Evolutionary conservation across 2,113 vertebrate species (phyloP).

Genomic region (Aramus guarauna): DNA sequence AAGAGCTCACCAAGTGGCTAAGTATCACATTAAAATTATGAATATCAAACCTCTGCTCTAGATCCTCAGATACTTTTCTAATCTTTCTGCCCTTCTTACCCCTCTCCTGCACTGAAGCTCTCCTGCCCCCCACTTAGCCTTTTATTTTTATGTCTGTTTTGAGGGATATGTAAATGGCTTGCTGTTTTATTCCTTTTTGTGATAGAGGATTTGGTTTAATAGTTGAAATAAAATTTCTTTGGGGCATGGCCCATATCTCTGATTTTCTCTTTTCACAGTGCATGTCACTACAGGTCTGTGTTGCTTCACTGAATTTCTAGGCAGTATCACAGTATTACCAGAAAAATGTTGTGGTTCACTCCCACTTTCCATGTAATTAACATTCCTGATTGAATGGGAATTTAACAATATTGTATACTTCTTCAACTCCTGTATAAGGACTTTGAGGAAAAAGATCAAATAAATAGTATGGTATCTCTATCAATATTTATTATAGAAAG

Average conservation of each 20-base stretch:
- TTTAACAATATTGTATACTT: neutral
- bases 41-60: neutral
- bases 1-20: neutral
- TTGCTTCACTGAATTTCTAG: neutral
- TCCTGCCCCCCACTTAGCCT: fast-evolving
- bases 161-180: neutral
- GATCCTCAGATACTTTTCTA: neutral
- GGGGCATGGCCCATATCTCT: neutral
- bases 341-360: neutral
- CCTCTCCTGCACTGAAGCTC: neutral
- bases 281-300: neutral
- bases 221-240: neutral
- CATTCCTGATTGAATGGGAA: neutral
- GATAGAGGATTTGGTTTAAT: neutral
- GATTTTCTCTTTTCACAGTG: neutral
- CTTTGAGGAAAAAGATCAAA: neutral
- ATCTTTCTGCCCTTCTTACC: neutral
- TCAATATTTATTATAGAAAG: slow-evolving; percentile 37
- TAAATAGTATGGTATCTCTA: neutral
- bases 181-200: neutral
- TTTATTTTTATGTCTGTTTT: neutral
- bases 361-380: neutral
- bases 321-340: neutral
- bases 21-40: neutral
- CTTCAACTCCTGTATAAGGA: neutral